Evolutionary conservation across 1,140 invertebrate species (phyloP).

Genomic region (Chrysopa pallens): DNA sequence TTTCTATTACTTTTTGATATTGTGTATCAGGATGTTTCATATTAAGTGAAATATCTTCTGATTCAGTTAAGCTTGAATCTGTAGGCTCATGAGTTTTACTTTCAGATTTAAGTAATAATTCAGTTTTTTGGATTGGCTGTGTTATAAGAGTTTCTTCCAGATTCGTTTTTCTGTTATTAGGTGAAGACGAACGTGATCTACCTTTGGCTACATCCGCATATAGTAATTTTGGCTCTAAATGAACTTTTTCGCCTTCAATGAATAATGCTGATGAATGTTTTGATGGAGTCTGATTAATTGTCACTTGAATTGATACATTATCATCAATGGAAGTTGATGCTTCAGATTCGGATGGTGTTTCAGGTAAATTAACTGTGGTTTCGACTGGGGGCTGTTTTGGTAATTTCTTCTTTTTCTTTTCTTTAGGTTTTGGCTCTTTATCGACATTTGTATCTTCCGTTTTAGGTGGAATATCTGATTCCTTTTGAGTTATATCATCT

Average conservation of each 20-base stretch:
- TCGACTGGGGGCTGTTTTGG: neutral
- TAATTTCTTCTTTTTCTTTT: neutral
- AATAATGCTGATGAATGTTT: neutral
- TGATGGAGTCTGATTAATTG: conserved; percentile 5
- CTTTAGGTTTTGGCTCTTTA: neutral
- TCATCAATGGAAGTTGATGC: neutral
- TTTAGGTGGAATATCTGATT: neutral
- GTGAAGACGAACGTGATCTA: conserved; percentile 13
- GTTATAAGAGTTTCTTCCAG: no score
- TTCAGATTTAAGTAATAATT: no score
- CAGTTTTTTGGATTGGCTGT: no score
- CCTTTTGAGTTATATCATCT: neutral
- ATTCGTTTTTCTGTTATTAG: conserved; percentile 3
- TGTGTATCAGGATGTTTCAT: no score
- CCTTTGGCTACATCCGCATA: conserved; percentile 15
- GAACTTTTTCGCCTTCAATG: neutral
- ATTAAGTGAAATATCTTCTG: neutral
- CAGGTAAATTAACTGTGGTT: neutral
- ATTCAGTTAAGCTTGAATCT: conserved; percentile 3
- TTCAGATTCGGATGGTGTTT: neutral
- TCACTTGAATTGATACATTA: conserved; percentile 9
- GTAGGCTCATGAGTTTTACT: neutral
- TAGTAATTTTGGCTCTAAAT: conserved; percentile 8
- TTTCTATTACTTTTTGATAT: conserved; percentile 8
- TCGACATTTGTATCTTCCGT: neutral